phyloP scores from a whole-genome alignment of 2,113 vertebrate species.

The Deroptyus accipitrinus region DNA sequence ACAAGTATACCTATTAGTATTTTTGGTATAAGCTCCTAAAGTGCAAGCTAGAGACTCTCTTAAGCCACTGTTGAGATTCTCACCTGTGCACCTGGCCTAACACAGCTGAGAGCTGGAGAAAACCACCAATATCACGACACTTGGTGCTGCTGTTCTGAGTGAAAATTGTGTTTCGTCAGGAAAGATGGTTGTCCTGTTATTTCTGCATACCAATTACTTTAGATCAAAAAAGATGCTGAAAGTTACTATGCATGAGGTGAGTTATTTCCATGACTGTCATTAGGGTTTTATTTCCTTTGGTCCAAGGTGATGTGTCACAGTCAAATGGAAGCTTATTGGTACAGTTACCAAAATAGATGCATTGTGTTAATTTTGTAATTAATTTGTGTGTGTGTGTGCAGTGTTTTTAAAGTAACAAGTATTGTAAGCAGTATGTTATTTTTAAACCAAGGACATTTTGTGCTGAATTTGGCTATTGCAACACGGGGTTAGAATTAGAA shows the following conservation, averaged over 20 bases:
- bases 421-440: constrained; percentile 36
- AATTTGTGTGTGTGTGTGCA: background rate
- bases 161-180: background rate
- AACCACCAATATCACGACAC: background rate
- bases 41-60: background rate
- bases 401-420: constrained; percentile 34
- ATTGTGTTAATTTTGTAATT: constrained; percentile 28
- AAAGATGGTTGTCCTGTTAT: background rate
- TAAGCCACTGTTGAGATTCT: background rate
- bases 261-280: background rate
- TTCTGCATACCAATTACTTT: background rate
- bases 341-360: background rate
- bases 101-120: background rate
- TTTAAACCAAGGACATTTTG: constrained; percentile 62
- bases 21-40: background rate
- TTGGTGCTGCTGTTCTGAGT: background rate
- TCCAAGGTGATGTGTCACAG: background rate
- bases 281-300: background rate
- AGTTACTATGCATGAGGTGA: background rate
- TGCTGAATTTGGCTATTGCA: constrained; percentile 51
- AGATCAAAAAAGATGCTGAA: background rate
- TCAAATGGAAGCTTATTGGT: background rate
- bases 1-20: background rate
- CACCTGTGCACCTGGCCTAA: background rate
- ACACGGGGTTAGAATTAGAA: constrained; percentile 54